Evolutionary conservation across 2,797 vertebrate species (phyloP).

Genomic region (Mionectes olivaceus): DNA sequence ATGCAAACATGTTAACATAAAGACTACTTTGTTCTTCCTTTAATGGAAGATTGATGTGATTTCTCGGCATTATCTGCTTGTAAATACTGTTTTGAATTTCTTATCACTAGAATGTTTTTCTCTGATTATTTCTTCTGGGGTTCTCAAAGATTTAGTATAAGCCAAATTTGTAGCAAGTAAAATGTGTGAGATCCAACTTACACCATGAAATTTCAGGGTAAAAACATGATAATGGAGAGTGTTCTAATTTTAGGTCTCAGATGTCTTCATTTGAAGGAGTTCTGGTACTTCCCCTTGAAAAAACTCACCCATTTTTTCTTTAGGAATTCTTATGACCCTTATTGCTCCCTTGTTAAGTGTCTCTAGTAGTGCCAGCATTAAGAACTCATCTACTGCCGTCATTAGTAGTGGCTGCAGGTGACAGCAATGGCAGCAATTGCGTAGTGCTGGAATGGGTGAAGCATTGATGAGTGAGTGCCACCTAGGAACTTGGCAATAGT

Average conservation of each 20-base stretch:
- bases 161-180: not conserved
- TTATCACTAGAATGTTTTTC: not conserved
- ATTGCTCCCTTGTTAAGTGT: not conserved
- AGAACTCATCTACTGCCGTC: not conserved
- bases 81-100: not conserved
- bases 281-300: not conserved
- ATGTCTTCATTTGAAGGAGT: not conserved
- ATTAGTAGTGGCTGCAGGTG: not conserved
- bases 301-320: not conserved
- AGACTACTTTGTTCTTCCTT: not conserved
- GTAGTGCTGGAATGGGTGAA: not conserved
- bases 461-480: not conserved
- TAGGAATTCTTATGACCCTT: not conserved
- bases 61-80: not conserved
- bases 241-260: not conserved
- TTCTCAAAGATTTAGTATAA: not conserved
- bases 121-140: not conserved
- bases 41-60: not conserved
- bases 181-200: not conserved
- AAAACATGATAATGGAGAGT: not conserved
- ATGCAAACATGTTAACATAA: not conserved
- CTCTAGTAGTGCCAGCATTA: not conserved
- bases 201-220: not conserved
- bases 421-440: not conserved
- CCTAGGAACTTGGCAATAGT: not conserved